Conservation (phyloP, 2,888 invertebrate species). For the Oscheius sp. region DNA sequence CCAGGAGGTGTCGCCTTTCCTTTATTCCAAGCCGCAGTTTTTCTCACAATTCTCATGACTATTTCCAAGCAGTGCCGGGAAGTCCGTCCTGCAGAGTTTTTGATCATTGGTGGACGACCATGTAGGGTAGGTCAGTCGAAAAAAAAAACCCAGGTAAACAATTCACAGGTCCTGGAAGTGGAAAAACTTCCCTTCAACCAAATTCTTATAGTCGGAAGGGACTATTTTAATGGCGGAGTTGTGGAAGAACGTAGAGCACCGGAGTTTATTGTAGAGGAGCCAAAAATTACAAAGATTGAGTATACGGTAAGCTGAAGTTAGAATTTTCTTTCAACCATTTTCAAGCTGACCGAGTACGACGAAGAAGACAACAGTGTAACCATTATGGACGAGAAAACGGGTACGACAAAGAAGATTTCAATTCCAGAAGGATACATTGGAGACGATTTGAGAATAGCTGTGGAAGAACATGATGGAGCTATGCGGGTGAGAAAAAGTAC, state of each 20-base stretch:
- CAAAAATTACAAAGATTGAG: slow-evolving; percentile 25
- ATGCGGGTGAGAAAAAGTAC: slow-evolving; percentile 10
- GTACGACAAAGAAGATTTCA: slow-evolving; percentile 1
- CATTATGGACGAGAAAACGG: slow-evolving; percentile 8
- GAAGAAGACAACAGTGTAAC: slow-evolving; percentile 13
- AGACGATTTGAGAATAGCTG: slow-evolving; percentile 23
- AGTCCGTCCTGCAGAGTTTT: slow-evolving; percentile 12
- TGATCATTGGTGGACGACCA: slow-evolving; percentile 15
- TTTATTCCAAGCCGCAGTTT: neutral
- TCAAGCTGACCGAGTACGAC: slow-evolving; percentile 24
- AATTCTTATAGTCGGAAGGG: slow-evolving; percentile 18
- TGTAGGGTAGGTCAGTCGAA: neutral
- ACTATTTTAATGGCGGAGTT: slow-evolving; percentile 28
- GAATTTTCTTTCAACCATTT: neutral
- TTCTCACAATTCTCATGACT: neutral
- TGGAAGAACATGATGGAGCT: slow-evolving; percentile 23
- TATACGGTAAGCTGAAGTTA: slow-evolving; percentile 4
- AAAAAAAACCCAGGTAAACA: no score
- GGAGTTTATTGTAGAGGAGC: slow-evolving; percentile 27
- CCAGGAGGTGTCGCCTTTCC: slow-evolving; percentile 10
- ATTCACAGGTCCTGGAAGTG: slow-evolving; percentile 22
- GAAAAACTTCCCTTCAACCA: slow-evolving; percentile 24
- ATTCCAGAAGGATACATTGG: slow-evolving; percentile 32
- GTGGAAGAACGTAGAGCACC: slow-evolving; percentile 23
- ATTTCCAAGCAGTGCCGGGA: slow-evolving; percentile 26